Base-by-base conservation (phyloP, 2,113 vertebrate species). In the Oryzias melastigma region DNA sequence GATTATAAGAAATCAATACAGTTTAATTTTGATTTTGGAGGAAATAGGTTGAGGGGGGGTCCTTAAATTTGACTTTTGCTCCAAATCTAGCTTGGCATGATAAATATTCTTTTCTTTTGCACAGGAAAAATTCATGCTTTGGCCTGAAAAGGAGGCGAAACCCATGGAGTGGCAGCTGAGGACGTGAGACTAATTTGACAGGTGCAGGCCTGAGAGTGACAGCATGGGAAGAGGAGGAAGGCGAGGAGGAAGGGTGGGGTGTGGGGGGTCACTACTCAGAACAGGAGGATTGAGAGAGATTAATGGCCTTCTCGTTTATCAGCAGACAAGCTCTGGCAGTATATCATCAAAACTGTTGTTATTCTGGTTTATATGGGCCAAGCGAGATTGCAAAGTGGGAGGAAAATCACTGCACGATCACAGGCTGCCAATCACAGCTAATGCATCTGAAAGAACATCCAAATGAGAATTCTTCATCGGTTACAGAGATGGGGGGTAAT, bases 111-210 rank as follows among this genome's bases (percentile, higher is more conserved):
- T 63, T 73, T 65, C 58, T 51, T 63, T 59, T 57, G 47, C 40
- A 44, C 56, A 43, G 13, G 58, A 14, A 75, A 5, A 45, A 63
- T 67, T 75, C 5, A 1, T 58, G 61, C 65, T 58, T 35, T 47
- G 71, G 58, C 62, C 61, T 59, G 57, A 57, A 63, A 35, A 80
- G 69, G 60, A 83, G 79, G 75, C 78, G 51, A 82, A 78, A 87
- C 81, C 83, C 77, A 77, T 79, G 68, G 81, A 80, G 71, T 75
- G 74, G 79, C 86, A 85, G 85, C 85, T 85, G 83, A 87, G 66
- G 82, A 76, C 72, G 62, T 82, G 79, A 73, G 78, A 54, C 80
- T 89, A 88, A 90, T 87, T 85, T 84, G 87, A 90, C 89, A 90
- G 87, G 82, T 87, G 89, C 87, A 86, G 76, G 27, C 80, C 68